Conservation (phyloP, 1,140 invertebrate genomes). For the Aphaenogaster rudis region DNA sequence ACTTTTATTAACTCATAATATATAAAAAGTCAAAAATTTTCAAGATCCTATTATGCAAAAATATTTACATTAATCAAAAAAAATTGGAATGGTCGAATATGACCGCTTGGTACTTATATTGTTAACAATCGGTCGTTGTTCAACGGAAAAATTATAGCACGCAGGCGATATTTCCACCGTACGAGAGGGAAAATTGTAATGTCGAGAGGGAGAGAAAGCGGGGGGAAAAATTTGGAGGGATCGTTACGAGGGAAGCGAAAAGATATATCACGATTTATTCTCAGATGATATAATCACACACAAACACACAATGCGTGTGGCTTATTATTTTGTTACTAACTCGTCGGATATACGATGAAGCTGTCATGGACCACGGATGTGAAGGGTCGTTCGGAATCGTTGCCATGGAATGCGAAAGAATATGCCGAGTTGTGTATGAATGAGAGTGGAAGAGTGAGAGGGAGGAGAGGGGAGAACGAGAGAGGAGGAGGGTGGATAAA, state of each 20-base stretch:
- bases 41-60: no score
- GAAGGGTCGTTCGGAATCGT: slow-evolving; percentile 65
- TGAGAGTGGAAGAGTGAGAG: slow-evolving; percentile 53
- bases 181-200: slow-evolving; percentile 41
- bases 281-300: slow-evolving; percentile 62
- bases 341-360: slow-evolving; percentile 74
- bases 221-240: neutral
- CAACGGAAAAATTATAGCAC: no score
- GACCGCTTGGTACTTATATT: no score
- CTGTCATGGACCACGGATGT: slow-evolving; percentile 70
- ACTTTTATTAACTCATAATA: no score
- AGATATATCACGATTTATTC: slow-evolving; percentile 69
- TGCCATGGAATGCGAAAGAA: slow-evolving; percentile 69
- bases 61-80: no score
- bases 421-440: slow-evolving; percentile 51
- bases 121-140: no score
- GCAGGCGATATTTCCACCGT: neutral
- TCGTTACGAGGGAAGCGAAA: slow-evolving; percentile 1
- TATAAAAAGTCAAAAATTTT: no score
- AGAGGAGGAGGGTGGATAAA: slow-evolving; percentile 35
- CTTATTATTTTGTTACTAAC: slow-evolving; percentile 83
- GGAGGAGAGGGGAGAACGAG: slow-evolving; percentile 30
- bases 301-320: slow-evolving; percentile 50
- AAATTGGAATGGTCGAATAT: no score
- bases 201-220: slow-evolving; percentile 17